These are phyloP conservation scores for Hyles vespertilio DNA, from an alignment of 1,140 invertebrate genomes.

Conservation along the genomic window DNA sequence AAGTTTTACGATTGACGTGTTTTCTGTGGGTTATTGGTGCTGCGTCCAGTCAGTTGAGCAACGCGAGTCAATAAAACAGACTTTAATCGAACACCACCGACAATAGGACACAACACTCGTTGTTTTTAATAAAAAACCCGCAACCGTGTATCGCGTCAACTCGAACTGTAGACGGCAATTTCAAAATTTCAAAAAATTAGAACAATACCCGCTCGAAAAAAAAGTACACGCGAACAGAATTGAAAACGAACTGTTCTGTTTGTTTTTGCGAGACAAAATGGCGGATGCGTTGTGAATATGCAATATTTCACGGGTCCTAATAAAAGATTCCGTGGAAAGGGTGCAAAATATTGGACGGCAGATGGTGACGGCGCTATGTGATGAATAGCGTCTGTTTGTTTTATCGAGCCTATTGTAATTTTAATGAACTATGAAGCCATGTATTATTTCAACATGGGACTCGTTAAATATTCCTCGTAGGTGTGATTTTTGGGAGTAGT, in stretches of 20 bases:
- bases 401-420: too few relatives aligned
- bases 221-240: conserved; percentile 2
- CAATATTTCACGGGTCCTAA: conserved; percentile 55
- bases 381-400: conserved; percentile 1
- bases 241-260: conserved; percentile 33
- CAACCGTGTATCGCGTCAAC: too few relatives aligned
- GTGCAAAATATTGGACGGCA: conserved; percentile 33
- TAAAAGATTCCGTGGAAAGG: conserved; percentile 41
- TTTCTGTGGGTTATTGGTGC: too few relatives aligned
- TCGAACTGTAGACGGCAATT: conserved; percentile 1
- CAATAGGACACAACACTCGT: not conserved
- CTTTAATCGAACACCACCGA: not conserved
- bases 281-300: conserved; percentile 51
- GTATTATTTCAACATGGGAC: too few relatives aligned
- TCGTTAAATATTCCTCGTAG: too few relatives aligned
- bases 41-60: too few relatives aligned
- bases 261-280: conserved; percentile 41
- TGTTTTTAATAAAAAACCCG: conserved; percentile 7
- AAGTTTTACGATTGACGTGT: too few relatives aligned
- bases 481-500: too few relatives aligned
- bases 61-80: too few relatives aligned
- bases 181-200: conserved; percentile 16
- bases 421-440: too few relatives aligned
- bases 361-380: conserved; percentile 25
- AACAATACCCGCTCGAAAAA: not conserved